Conservation (phyloP, 2,888 invertebrate genomes). For the Carterocephalus palaemon region DNA sequence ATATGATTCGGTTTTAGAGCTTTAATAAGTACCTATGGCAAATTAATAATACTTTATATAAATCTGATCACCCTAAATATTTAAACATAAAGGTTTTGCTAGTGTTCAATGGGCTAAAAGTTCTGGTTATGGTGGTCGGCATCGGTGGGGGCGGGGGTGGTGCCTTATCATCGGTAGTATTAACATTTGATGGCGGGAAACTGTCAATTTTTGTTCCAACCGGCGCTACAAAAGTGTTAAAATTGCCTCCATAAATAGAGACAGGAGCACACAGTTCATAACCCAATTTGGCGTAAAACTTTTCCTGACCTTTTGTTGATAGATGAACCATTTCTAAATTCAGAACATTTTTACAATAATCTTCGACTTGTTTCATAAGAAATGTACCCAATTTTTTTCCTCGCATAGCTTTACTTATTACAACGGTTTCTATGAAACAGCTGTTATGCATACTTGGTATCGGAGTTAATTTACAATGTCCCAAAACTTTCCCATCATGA, state of each 20-base stretch:
- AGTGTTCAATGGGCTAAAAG: slow-evolving; percentile 45
- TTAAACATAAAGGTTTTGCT: slow-evolving; percentile 68
- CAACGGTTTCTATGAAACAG: slow-evolving; percentile 90
- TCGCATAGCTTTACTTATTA: slow-evolving; percentile 84
- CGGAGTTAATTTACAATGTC: slow-evolving; percentile 88
- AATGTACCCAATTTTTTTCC: slow-evolving; percentile 87
- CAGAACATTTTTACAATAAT: slow-evolving; percentile 82
- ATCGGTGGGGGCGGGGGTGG: slow-evolving; percentile 66
- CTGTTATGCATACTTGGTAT: slow-evolving; percentile 84
- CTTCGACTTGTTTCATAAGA: slow-evolving; percentile 86
- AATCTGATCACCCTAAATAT: slow-evolving; percentile 35
- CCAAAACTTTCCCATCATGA: slow-evolving; percentile 80
- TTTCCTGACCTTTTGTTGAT: slow-evolving; percentile 86
- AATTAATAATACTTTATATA: slow-evolving; percentile 3
- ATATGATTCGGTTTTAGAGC: too few species aligned
- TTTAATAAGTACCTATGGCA: slow-evolving; percentile 16
- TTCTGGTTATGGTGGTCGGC: slow-evolving; percentile 44
- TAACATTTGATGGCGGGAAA: slow-evolving; percentile 40
- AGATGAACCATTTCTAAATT: slow-evolving; percentile 82
- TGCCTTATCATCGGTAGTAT: slow-evolving; percentile 27
- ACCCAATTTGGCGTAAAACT: slow-evolving; percentile 86
- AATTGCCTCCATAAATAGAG: slow-evolving; percentile 80
- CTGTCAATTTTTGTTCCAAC: slow-evolving; percentile 34
- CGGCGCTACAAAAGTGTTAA: slow-evolving; percentile 5
- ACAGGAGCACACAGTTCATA: slow-evolving; percentile 84